phyloP scores from a whole-genome alignment of 2,113 vertebrate species.

The Numenius arquata region DNA sequence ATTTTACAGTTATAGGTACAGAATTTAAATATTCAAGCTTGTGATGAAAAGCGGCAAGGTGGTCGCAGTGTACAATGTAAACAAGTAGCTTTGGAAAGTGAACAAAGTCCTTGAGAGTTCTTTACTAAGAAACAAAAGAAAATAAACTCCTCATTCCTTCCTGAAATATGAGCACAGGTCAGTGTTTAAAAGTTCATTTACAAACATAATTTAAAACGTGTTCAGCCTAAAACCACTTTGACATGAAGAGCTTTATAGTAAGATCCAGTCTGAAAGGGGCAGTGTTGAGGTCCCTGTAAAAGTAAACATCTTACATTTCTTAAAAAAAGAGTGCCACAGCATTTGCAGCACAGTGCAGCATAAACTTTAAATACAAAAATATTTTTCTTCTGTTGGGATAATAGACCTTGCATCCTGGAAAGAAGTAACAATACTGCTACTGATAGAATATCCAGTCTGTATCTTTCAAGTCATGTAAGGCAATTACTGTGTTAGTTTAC shows the following conservation, averaged over 20 bases:
- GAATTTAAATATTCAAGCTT: conserved; percentile 99
- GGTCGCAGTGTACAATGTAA: conserved; percentile 91
- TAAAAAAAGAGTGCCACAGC: conserved; percentile 86
- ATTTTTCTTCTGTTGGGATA: conserved; percentile 85
- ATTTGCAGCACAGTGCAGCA: conserved; percentile 86
- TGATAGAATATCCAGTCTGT: conserved; percentile 80
- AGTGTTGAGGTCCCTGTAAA: conserved; percentile 90
- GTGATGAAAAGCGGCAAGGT: conserved; percentile 87
- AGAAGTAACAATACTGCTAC: conserved; percentile 86
- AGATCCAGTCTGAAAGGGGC: conserved; percentile 93
- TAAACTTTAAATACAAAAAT: conserved; percentile 99
- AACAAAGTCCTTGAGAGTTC: conserved; percentile 86
- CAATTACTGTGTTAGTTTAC: conserved; percentile 91
- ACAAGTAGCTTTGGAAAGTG: conserved; percentile 98
- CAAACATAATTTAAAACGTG: conserved; percentile 80
- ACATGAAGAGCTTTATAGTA: conserved; percentile 79
- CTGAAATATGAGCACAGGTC: conserved; percentile 79
- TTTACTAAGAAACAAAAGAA: conserved; percentile 75
- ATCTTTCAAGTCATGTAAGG: conserved; percentile 95
- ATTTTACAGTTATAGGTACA: conserved; percentile 91
- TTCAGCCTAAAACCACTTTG: conserved; percentile 84
- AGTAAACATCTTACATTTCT: conserved; percentile 86
- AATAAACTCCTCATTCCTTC: conserved; percentile 74
- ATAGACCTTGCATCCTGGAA: conserved; percentile 83
- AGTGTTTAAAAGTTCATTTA: conserved; percentile 73